Conservation (phyloP, 2,797 vertebrate species). For the Linurgus olivaceus region DNA sequence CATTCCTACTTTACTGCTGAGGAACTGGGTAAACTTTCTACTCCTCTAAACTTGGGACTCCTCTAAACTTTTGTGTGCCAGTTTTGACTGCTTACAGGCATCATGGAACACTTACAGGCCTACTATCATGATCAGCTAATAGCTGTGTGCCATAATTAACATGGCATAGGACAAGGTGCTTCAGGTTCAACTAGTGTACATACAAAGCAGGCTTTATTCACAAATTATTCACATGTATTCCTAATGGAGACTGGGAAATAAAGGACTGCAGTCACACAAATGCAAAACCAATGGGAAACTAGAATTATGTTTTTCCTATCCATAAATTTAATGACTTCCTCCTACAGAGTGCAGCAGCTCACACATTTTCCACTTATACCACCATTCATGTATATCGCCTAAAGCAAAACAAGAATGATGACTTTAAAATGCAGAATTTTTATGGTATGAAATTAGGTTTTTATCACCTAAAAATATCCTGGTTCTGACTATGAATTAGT, state of each 20-base stretch:
- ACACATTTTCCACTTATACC: not conserved
- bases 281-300: not conserved
- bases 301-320: not conserved
- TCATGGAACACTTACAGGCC: not conserved
- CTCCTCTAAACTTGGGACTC: not conserved
- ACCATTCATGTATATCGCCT: not conserved
- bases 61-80: not conserved
- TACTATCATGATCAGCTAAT: not conserved
- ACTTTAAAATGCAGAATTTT: not conserved
- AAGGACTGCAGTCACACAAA: not conserved
- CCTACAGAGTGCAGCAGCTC: not conserved
- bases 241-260: not conserved
- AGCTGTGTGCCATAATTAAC: not conserved
- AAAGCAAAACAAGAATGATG: not conserved
- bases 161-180: not conserved
- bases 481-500: not conserved
- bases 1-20: not conserved
- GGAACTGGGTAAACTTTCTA: rapidly evolving
- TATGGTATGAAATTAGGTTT: not conserved
- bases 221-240: not conserved
- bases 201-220: not conserved
- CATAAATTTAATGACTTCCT: not conserved
- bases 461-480: not conserved
- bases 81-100: not conserved
- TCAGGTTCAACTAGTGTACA: not conserved